Base-by-base conservation (phyloP, 2,113 vertebrate species). In the Blennius ocellaris region DNA sequence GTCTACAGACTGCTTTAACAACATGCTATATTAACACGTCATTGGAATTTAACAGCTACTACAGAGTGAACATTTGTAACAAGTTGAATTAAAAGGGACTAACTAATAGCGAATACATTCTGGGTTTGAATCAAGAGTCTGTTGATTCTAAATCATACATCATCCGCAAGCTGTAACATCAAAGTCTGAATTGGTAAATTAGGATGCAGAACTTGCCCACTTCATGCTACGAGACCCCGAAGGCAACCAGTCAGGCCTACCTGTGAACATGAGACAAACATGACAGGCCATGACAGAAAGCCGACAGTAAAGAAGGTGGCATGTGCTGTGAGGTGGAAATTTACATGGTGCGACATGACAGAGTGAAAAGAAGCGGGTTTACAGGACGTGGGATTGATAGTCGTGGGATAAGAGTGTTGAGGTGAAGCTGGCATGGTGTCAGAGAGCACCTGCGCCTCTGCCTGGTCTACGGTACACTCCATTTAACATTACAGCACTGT, bases 401-500 rank as follows among this genome's bases (percentile, higher is more conserved):
- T 55, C 69, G 69, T 14, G 37, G 69, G 67, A 75, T 43, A 30
- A 51, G 60, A 45, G 66, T 47, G 43, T 72, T 53, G 72, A 85
- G 81, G 75, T 67, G 60, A 86, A 75, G 76, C 68, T 44, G 5
- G 51, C 8, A 11, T 39, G 62, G 76, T 79, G 87, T 86, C 76
- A 81, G 72, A 75, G 76, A 76, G 72, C 87, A 84, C 87, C 85
- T 76, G 78, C 41, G 63, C 52, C n/a, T 78, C 64, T 71, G 65
- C 53, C 81, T 62, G 77, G 82, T 86, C 80, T 52, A 45, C 5
- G 1, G 61, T 76, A 64, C 83, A 84, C 86, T 88, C 87, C 82
- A 91, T 90, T 87, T 87, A 88, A 87, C 84, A 82, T 84, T 68
- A 83, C 68, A 74, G 73, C 73, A 30, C 82, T 78, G 74, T 71